These are phyloP conservation scores for Platygyra sinensis DNA, from an alignment of 64 coral and sea anemone species.

Conservation along the genomic window DNA sequence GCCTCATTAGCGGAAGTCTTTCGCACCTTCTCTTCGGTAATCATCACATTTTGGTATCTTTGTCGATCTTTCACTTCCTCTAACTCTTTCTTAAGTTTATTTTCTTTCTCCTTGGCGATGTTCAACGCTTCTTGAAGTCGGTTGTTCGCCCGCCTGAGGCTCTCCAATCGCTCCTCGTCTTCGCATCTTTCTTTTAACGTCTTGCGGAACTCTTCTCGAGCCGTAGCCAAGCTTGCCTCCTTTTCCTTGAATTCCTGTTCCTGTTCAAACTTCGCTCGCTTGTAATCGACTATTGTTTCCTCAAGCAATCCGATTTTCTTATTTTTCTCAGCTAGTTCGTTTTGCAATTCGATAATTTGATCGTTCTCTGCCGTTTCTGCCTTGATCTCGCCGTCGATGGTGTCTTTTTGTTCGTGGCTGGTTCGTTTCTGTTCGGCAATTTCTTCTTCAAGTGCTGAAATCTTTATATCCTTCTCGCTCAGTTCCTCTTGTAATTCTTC, in stretches of 20 bases:
- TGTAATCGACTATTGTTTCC: constrained; percentile 24
- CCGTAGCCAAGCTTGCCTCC: constrained; percentile 24
- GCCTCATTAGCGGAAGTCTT: neutral
- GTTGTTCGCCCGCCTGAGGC: constrained; percentile 17
- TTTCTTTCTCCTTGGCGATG: constrained; percentile 44
- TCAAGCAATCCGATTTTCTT: constrained; percentile 26
- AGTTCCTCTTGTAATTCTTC: constrained; percentile 1
- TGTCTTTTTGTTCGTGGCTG: neutral
- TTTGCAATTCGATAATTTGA: neutral
- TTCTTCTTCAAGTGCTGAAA: constrained; percentile 38
- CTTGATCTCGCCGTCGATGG: neutral
- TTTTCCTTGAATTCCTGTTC: constrained; percentile 12
- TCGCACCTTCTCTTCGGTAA: constrained; percentile 4
- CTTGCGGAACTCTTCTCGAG: constrained; percentile 29
- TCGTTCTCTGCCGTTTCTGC: neutral
- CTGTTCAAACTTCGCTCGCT: constrained; percentile 22
- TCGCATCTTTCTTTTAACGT: constrained; percentile 26
- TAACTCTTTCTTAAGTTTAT: constrained; percentile 30
- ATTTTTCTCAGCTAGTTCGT: constrained; percentile 13
- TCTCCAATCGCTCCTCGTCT: constrained; percentile 26
- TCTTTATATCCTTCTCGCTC: constrained; percentile 49
- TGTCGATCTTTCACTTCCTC: constrained; percentile 16
- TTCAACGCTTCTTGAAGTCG: constrained; percentile 16
- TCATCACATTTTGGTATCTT: neutral
- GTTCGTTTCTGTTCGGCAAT: constrained; percentile 28